Evolutionary conservation across 2,888 invertebrate genomes (phyloP), one percentile per base, ranked within the genome.

Genomic region (Lepeophtheirus nordmannii): DNA sequence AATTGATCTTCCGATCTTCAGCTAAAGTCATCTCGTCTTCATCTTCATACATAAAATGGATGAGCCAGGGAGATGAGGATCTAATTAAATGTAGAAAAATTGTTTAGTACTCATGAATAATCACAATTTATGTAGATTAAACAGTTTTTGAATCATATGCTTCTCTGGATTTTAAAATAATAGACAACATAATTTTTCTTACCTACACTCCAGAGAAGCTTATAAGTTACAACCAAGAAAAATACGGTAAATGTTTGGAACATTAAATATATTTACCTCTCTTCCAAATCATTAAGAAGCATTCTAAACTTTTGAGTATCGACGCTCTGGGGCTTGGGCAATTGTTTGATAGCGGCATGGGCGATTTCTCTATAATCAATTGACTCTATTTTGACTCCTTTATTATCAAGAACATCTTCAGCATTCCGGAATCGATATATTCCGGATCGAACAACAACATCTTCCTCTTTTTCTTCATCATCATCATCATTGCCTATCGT

Each of bases 41-140:
- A 57, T 12, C 46, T 17, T 37, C 53, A 60, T 66, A 22, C 23
- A 60, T 46, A 17, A 39, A 41, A 37, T 63, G 39, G 12, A 23
- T 68, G 69, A 68, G 68, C 75, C 75, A 66, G 72, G 53, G 53
- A 17, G 53, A 46, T 46, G 53, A 46, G 14, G 53, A 14, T 8
- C 53, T 46, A 46, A n/a, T 46, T 46, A 46, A 46, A 46, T n/a
- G 8, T 5, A 17, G 53, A 46, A 46, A n/a, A 30, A 30, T 30
- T 7, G 30, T 30, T 30, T 30, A 30, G 2, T 30, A 30, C 30
- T 30, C 7, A 30, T 5, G 30, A 30, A 30, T 30, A 30, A 30
- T 30, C 30, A 30, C 30, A 7, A 30, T 30, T 46, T 46, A 14
- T 8, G 5, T 46, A 14, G 17, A 46, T 14, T 46, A 5, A 14